Percentiles rank a stretch among this genome's conserved stretches.
These are phyloP conservation scores for Cercopithecus mona DNA, from an alignment of 2,113 vertebrate genomes.

Conservation along the genomic window DNA sequence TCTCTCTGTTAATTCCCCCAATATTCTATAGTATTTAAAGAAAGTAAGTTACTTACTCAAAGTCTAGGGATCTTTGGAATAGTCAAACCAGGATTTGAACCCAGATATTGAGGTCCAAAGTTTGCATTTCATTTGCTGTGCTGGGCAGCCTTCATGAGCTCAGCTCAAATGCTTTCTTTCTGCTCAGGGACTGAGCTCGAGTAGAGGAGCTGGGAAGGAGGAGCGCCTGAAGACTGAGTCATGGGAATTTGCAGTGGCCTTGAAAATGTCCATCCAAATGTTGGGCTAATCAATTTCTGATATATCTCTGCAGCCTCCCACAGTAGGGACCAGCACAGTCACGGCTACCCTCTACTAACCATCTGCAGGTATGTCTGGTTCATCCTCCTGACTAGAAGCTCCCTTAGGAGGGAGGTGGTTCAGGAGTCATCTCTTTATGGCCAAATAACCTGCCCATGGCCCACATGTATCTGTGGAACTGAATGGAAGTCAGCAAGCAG, in stretches of 20 bases:
- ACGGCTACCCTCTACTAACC: accelerated
- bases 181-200: too few species aligned
- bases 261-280: not conserved
- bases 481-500: not conserved
- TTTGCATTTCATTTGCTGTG: not conserved
- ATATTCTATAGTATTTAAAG: not conserved
- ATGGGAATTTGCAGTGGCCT: not conserved
- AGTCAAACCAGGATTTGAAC: not conserved
- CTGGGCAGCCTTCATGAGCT: accelerated
- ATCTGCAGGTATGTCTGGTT: accelerated
- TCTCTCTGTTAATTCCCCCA: not conserved
- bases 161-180: not conserved
- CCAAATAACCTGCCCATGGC: too few species aligned
- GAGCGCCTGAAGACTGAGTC: not conserved
- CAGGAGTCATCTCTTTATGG: too few species aligned
- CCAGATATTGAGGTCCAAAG: not conserved
- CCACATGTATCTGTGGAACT: accelerated
- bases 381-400: not conserved
- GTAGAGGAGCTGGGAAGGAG: not conserved
- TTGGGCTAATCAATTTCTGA: not conserved
- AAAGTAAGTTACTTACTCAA: not conserved
- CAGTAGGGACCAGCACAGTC: not conserved
- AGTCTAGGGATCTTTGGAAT: not conserved
- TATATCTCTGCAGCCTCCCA: accelerated
- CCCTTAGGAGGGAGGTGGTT: not conserved